Base-by-base conservation (phyloP, 2,888 invertebrate genomes). In the Lottia scabra region DNA sequence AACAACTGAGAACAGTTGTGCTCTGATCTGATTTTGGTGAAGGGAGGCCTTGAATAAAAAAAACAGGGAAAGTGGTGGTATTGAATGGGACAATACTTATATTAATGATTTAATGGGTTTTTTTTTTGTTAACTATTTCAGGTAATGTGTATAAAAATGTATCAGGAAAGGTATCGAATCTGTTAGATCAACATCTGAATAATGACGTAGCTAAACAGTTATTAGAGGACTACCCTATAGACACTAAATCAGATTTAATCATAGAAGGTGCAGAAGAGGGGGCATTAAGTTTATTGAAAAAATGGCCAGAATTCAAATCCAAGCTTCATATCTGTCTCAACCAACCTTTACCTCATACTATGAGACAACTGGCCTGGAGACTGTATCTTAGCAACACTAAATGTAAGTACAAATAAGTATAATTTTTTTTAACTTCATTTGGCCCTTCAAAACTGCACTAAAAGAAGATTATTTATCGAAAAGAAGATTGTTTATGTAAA, bases 241-340 rank as follows among this genome's bases (percentile, higher is more conserved):
- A 85, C 65, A 89, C 89, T 5, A 87, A 88, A 72, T 85, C 87
- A 48, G 89, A 89, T 70, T 78, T 88, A 6, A 78, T 89, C 23
- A 79, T 88, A 56, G 86, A 87, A 62, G 80, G 81, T 64, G 85
- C 86, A 16, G 83, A 87, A 70, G 89, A 88, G 69, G 89, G 87
- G 10, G 83, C 85, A n/a, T 74, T 88, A 16, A 83, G 84, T 70
- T 72, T 89, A 63, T 77, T 89, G 70, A 83, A 84, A 71, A 85
- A 86, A 78, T 88, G 89, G 87, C 89, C 89, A 23, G 88, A 88
- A 44, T 86, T 89, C 85, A 88, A 87, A 72, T 78, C 76, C 56
- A 89, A 89, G 73, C 79, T 89, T 5, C 80, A 83, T 63, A 80
- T 85, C 30, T 87, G 86, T 77, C 80, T 89, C 63, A 89, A 89